Evolutionary conservation across 1,140 invertebrate species (phyloP).

Genomic region (Dreissena polymorpha): DNA sequence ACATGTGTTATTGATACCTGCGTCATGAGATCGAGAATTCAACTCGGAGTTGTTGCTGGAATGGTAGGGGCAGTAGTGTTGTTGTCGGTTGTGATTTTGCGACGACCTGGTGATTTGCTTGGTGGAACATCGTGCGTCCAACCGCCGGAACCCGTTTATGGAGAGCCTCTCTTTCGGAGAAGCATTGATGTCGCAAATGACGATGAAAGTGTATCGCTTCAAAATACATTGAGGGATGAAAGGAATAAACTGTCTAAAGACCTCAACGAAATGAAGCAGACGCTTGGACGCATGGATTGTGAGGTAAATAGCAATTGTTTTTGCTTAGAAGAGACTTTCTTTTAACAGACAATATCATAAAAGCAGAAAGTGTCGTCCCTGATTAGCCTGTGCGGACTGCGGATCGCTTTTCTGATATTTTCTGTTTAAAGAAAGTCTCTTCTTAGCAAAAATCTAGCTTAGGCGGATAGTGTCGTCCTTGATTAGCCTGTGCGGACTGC

Average conservation of each 20-base stretch:
- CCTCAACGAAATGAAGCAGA: slow-evolving; percentile 22
- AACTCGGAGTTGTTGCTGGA: neutral
- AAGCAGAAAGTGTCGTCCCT: too few relatives aligned
- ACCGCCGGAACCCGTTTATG: slow-evolving; percentile 3
- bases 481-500: too few relatives aligned
- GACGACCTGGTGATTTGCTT: neutral
- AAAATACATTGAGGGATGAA: slow-evolving; percentile 30
- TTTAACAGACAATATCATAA: too few relatives aligned
- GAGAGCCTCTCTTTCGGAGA: slow-evolving; percentile 15
- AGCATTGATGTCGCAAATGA: neutral
- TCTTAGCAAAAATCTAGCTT: too few relatives aligned
- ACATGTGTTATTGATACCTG: too few relatives aligned
- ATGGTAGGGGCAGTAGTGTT: neutral
- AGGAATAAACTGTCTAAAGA: slow-evolving; percentile 39
- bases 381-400: too few relatives aligned
- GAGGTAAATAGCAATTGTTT: slow-evolving; percentile 22
- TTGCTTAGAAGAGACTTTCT: too few relatives aligned
- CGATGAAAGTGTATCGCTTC: neutral
- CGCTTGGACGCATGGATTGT: slow-evolving; percentile 31
- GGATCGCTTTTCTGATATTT: too few relatives aligned
- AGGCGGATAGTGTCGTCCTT: too few relatives aligned
- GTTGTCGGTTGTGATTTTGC: neutral
- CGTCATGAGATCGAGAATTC: neutral
- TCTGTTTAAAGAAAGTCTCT: too few relatives aligned
- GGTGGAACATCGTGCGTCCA: neutral